These are phyloP conservation scores for Scaptomyza tumidula DNA, from an alignment of 2,888 invertebrate genomes.

Conservation along the genomic window DNA sequence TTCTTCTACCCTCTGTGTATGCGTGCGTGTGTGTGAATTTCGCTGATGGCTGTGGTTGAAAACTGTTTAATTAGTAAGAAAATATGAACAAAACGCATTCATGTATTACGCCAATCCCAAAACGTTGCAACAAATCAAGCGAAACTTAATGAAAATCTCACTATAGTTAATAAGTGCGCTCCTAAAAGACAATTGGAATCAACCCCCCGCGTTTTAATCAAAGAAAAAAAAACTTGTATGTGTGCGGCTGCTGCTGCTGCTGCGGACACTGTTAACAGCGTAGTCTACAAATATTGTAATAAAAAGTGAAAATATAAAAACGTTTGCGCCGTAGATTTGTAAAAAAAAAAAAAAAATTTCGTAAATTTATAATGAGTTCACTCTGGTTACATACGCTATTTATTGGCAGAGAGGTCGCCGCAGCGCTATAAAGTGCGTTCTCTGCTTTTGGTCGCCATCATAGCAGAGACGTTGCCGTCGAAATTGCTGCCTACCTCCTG, in stretches of 20 bases:
- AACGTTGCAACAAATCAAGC: slow-evolving; percentile 21
- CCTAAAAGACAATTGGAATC: slow-evolving; percentile 59
- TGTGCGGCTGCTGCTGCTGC: slow-evolving; percentile 61
- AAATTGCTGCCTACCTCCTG: slow-evolving; percentile 41
- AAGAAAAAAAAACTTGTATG: slow-evolving; percentile 63
- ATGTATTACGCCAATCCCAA: slow-evolving; percentile 32
- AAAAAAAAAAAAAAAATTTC: slow-evolving; percentile 16
- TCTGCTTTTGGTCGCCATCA: slow-evolving; percentile 76
- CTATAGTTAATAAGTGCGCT: slow-evolving; percentile 36
- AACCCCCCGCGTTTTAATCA: slow-evolving; percentile 75
- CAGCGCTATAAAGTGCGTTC: slow-evolving; percentile 75
- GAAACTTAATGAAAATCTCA: slow-evolving; percentile 21
- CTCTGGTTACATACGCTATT: slow-evolving; percentile 27
- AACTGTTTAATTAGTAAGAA: slow-evolving; percentile 76
- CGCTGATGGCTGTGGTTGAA: slow-evolving; percentile 66
- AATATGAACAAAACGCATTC: slow-evolving; percentile 49
- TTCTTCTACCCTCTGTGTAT: slow-evolving; percentile 53
- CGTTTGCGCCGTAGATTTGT: slow-evolving; percentile 1
- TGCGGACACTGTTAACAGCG: slow-evolving; percentile 60
- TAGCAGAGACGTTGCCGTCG: slow-evolving; percentile 52
- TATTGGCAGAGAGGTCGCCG: slow-evolving; percentile 23
- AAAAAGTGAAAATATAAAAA: slow-evolving; percentile 62
- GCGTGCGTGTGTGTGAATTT: slow-evolving; percentile 69
- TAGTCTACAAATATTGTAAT: slow-evolving; percentile 47
- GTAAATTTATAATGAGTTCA: slow-evolving; percentile 28